Conservation (phyloP, 2,888 invertebrate species). For the Agrenia bidenticulata region DNA sequence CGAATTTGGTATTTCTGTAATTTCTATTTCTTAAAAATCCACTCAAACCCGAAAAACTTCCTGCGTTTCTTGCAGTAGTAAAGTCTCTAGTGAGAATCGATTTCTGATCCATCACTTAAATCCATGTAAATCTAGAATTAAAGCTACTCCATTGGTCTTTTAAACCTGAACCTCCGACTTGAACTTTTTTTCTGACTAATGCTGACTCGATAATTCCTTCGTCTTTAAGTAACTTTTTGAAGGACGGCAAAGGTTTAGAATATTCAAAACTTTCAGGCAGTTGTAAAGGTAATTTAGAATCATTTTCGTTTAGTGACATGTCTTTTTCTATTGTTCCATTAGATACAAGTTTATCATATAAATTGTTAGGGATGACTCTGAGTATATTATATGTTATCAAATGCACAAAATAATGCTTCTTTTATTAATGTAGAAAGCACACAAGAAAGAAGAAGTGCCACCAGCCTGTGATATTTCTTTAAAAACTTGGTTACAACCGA, state of each 20-base stretch:
- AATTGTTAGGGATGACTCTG: not conserved
- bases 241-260: too few relatives aligned
- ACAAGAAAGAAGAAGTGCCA: not conserved
- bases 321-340: not conserved
- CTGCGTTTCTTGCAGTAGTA: not conserved
- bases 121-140: too few relatives aligned
- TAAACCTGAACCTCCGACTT: too few relatives aligned
- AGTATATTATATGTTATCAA: not conserved
- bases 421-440: not conserved
- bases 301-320: not conserved
- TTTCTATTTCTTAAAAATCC: constrained; percentile 12
- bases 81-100: not conserved
- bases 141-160: not conserved
- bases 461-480: not conserved
- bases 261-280: too few relatives aligned
- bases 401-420: not conserved
- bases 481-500: not conserved
- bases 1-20: not conserved
- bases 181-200: too few relatives aligned
- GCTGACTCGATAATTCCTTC: too few relatives aligned
- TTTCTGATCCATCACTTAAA: too few relatives aligned
- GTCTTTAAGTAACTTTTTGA: too few relatives aligned
- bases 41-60: not conserved
- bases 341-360: not conserved
- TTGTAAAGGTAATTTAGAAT: too few relatives aligned